phyloP scores from a whole-genome alignment of 2,113 vertebrate species.

The Ceratotherium simum region DNA sequence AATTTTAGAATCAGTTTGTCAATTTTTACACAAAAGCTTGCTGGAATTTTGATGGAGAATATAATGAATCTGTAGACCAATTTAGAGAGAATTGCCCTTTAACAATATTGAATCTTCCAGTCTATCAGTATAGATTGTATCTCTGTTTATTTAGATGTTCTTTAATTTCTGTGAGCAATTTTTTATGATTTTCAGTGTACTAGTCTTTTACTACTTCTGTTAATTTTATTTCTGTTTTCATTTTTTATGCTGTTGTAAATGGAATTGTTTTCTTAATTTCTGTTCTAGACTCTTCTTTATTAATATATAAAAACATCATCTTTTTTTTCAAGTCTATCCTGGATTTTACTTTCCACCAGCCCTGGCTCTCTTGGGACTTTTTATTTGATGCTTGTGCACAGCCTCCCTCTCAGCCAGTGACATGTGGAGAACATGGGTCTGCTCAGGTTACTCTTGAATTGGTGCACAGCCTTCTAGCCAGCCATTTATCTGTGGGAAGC shows the following conservation, averaged over 20 bases:
- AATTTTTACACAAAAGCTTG: background rate
- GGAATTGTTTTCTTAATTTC: background rate
- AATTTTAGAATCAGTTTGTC: background rate
- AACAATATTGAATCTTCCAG: background rate
- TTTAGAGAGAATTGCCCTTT: background rate
- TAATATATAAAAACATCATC: background rate
- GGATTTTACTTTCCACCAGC: background rate
- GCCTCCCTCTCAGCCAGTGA: background rate
- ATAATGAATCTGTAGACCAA: background rate
- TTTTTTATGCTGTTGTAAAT: background rate
- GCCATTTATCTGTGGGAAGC: too few relatives aligned
- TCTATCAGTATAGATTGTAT: background rate
- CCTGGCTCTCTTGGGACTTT: background rate
- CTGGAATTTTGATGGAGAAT: background rate
- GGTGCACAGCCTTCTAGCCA: too few relatives aligned
- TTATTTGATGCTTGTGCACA: background rate
- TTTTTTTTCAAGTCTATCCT: background rate
- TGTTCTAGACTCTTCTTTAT: background rate
- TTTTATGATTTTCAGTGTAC: background rate
- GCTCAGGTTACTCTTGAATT: background rate
- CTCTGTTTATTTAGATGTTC: background rate
- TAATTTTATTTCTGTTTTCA: background rate
- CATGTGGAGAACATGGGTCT: background rate
- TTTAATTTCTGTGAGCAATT: background rate
- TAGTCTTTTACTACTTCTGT: background rate